Evolutionary conservation across 2,888 invertebrate species (phyloP), one percentile per base, ranked within the genome.

Genomic region (Epistrophella euchroma): DNA sequence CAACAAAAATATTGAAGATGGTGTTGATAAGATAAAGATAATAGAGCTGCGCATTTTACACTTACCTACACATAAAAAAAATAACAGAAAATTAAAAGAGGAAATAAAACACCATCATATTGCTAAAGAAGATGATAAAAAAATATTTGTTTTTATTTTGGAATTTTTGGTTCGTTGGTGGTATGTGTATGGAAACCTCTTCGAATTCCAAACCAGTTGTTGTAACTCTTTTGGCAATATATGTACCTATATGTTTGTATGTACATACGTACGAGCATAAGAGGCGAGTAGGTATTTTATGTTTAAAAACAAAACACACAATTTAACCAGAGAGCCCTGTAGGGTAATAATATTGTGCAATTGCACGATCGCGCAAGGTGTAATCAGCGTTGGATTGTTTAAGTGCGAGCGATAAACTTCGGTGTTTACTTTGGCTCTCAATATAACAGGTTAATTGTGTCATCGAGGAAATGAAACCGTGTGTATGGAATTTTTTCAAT

Each of bases 401-500:
- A 68, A 45, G 73, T 60, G 52, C 66, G 70, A 60, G 70, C 66
- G 81, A 80, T 85, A 76, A 81, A 77, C 75, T 43, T 45, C 47
- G 62, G 43, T 85, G 76, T 85, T 85, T 80, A 81, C 85, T 77
- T 85, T 77, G 50, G 77, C 68, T 80, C 80, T 80, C 85, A 77
- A 81, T 85, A 81, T 85, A 85, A 85, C 85, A 80, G 85, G 85
- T 85, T 85, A 81, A 85, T 85, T 85, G 85, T 85, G 85, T 85
- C 85, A 85, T 85, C 85, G 85, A 85, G 81, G 85, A 85, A 85
- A 85, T 81, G 85, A 76, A 62, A 85, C 37, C 47, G 15, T 47
- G 58, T 70, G 58, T 43, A 73, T 79, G 71, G 79, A 80, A 79
- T 80, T 80, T 85, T 76, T 75, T 70, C 11, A 45, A 74, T 74